Conservation (phyloP, 2,888 invertebrate genomes). For the Neoitamus cyanurus region DNA sequence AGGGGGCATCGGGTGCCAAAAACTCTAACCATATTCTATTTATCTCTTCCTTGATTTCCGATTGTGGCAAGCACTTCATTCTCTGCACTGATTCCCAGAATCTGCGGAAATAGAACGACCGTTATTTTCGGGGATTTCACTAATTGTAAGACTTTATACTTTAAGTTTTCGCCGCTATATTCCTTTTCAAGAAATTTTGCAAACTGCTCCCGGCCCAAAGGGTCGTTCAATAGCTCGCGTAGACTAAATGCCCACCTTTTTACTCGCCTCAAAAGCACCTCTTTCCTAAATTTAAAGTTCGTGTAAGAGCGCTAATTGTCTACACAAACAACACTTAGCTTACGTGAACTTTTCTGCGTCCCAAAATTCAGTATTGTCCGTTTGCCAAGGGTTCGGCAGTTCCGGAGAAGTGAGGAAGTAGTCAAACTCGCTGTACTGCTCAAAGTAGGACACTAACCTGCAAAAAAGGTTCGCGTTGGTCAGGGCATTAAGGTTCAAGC, state of each 20-base stretch:
- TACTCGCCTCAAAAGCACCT: slow-evolving; percentile 91
- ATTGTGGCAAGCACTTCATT: slow-evolving; percentile 87
- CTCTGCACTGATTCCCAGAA: slow-evolving; percentile 97
- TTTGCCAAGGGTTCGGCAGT: slow-evolving; percentile 96
- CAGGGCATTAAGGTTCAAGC: background rate
- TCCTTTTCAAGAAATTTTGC: slow-evolving; percentile 96
- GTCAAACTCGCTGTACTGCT: slow-evolving; percentile 97
- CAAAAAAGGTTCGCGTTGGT: slow-evolving; percentile 47
- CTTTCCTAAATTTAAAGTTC: slow-evolving; percentile 80
- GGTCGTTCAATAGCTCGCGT: slow-evolving; percentile 92
- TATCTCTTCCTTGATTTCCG: slow-evolving; percentile 84
- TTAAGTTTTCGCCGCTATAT: slow-evolving; percentile 98
- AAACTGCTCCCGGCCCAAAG: slow-evolving; percentile 96
- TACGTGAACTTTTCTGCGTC: slow-evolving; percentile 93
- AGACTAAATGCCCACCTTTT: slow-evolving; percentile 98
- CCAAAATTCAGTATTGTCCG: slow-evolving; percentile 96
- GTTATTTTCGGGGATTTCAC: too few relatives aligned
- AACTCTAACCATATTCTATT: slow-evolving; percentile 93
- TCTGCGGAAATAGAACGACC: slow-evolving; percentile 67
- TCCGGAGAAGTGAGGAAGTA: slow-evolving; percentile 93
- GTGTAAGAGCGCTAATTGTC: background rate
- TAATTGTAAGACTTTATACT: too few relatives aligned
- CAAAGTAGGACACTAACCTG: slow-evolving; percentile 90
- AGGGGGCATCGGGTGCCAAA: slow-evolving; percentile 91
- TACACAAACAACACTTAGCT: too few relatives aligned